Evolutionary conservation across 2,797 vertebrate species (phyloP), one percentile per base, ranked within the genome.

Genomic region (Bryconaethiops microstoma): DNA sequence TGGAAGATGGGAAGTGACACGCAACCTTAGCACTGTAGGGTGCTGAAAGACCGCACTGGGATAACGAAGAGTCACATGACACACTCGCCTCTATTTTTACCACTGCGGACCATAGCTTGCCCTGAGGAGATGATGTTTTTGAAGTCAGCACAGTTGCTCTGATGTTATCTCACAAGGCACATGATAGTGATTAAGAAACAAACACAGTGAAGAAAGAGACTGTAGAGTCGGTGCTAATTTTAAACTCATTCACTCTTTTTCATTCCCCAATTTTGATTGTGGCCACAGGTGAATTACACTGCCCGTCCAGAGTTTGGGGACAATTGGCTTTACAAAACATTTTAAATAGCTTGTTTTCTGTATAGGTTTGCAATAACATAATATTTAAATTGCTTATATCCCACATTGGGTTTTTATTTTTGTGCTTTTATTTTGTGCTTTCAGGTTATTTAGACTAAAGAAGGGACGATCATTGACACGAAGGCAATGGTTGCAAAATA

Each of bases 21-120:
- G 42, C 69, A n/a, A 81, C 45, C 40, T 39, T 72, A 77, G 72
- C 74, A 68, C 82, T 79, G 81, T 78, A 79, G 80, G 82, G 83
- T 76, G 80, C 64, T 64, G 63, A 84, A 77, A 76, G 76, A 67
- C 74, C 39, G 70, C 73, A 68, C 48, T 40, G 76, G 74, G 78
- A 80, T 83, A 81, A 76, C 55, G 77, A 79, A 78, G 80, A 77
- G 62, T 70, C 82, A 81, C 68, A 64, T 79, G 82, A 81, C 70
- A 82, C 62, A 21, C 73, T 77, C 40, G 5, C 35, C 25, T 83
- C 85, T 88, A 84, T 87, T 86, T 86, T 85, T 85, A 79, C 48
- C 80, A 62, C 74, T 52, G 76, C 23, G 13, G 70, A 72, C 69
- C 59, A 45, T 62, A 62, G 78, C 62, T 50, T 82, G 79, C 77